These are phyloP conservation scores for Agonopterix arenella DNA, from an alignment of 2,888 invertebrate genomes.

Conservation along the genomic window DNA sequence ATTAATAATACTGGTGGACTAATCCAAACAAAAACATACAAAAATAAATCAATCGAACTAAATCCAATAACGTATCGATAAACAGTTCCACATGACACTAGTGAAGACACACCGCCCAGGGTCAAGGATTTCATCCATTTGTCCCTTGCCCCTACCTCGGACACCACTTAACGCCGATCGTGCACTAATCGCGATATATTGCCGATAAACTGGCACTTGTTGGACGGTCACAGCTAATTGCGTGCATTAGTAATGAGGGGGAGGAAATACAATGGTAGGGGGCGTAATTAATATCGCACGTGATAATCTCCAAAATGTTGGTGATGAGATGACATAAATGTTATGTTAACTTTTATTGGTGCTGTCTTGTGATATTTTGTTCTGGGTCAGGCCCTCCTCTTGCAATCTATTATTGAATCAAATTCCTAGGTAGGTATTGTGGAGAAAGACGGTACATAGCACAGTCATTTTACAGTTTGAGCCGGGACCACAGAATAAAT, in stretches of 20 bases:
- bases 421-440: no score
- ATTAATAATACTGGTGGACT: no score
- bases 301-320: conserved; percentile 25
- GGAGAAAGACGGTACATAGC: no score
- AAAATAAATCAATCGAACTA: not conserved
- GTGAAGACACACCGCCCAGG: conserved; percentile 52
- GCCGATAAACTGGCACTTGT: conserved; percentile 47
- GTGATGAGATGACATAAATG: not conserved
- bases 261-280: conserved; percentile 19
- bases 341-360: not conserved
- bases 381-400: no score
- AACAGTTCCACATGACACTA: conserved; percentile 44
- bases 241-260: conserved; percentile 66
- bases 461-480: no score
- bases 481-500: no score
- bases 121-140: conserved; percentile 46
- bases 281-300: conserved; percentile 45
- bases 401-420: no score
- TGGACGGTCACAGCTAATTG: conserved; percentile 56
- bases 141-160: conserved; percentile 32
- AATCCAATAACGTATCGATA: not conserved
- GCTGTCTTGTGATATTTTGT: not conserved
- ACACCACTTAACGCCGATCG: conserved; percentile 61
- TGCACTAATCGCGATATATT: conserved; percentile 61
- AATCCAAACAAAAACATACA: no score